A percentile compares a stretch with the other conserved stretches of the same genome.
Evolutionary conservation across 1,140 invertebrate species (phyloP).

Genomic region (Philopotamus ludificatus): DNA sequence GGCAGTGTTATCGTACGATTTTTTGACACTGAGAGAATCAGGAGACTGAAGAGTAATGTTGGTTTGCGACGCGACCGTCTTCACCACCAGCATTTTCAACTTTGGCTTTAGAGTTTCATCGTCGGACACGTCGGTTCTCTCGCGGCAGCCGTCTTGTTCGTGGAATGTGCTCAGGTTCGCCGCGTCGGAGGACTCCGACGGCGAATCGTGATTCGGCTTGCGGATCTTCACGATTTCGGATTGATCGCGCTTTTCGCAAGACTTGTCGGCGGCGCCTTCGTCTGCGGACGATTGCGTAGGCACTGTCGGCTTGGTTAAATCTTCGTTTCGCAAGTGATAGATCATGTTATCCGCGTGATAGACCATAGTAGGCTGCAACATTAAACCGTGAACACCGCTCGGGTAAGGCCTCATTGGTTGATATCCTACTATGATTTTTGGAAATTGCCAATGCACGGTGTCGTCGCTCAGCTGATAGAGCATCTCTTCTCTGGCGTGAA

Average conservation of each 20-base stretch:
- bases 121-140: neutral
- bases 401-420: constrained; percentile 36
- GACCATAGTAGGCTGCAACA: constrained; percentile 42
- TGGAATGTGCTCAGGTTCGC: neutral
- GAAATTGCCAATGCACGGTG: constrained; percentile 36
- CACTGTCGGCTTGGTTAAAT: constrained; percentile 34
- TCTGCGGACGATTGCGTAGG: constrained; percentile 13
- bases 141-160: neutral
- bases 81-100: constrained; percentile 37
- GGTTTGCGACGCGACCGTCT: constrained; percentile 50
- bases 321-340: constrained; percentile 41
- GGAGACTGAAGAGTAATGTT: constrained; percentile 51
- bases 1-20: constrained; percentile 39
- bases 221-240: neutral
- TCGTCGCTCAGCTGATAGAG: constrained; percentile 38
- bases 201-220: neutral
- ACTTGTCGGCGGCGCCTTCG: neutral
- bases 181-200: neutral
- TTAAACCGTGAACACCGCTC: constrained; percentile 25
- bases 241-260: neutral
- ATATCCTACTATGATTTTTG: constrained; percentile 40
- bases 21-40: constrained; percentile 44
- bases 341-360: constrained; percentile 43
- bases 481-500: constrained; percentile 31
- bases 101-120: constrained; percentile 18